These are phyloP conservation scores for Actenoides hombroni DNA, from an alignment of 2,113 vertebrate genomes.

Conservation along the genomic window DNA sequence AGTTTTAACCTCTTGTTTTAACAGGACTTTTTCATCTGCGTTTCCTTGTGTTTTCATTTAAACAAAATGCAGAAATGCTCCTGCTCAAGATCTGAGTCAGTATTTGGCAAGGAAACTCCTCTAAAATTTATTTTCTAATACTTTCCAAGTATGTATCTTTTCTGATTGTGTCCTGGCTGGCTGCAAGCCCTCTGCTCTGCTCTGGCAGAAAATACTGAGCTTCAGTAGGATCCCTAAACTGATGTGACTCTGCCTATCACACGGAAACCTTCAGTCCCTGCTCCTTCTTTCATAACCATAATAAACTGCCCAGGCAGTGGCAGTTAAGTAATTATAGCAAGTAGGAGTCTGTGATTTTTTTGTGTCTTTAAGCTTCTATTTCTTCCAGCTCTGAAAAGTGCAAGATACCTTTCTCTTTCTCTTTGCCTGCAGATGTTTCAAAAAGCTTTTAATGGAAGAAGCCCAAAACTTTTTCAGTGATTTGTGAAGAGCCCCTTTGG, in stretches of 20 bases:
- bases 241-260: neutral
- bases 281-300: neutral
- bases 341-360: neutral
- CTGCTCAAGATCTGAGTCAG: slow-evolving; percentile 47
- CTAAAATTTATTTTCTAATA: neutral
- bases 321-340: neutral
- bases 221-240: neutral
- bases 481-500: slow-evolving; percentile 6
- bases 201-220: neutral
- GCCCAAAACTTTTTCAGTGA: neutral
- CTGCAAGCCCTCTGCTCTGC: neutral
- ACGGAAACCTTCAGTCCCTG: neutral
- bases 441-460: neutral
- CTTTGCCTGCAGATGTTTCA: slow-evolving; percentile 27
- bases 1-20: neutral
- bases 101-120: neutral
- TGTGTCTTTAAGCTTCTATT: neutral
- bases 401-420: neutral
- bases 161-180: neutral
- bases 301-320: neutral
- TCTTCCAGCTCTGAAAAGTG: neutral
- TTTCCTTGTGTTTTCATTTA: neutral
- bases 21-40: neutral
- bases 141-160: slow-evolving; percentile 18
- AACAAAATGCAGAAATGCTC: neutral